These are phyloP conservation scores for Anastatus disparis DNA, from an alignment of 1,140 invertebrate genomes.

Conservation along the genomic window DNA sequence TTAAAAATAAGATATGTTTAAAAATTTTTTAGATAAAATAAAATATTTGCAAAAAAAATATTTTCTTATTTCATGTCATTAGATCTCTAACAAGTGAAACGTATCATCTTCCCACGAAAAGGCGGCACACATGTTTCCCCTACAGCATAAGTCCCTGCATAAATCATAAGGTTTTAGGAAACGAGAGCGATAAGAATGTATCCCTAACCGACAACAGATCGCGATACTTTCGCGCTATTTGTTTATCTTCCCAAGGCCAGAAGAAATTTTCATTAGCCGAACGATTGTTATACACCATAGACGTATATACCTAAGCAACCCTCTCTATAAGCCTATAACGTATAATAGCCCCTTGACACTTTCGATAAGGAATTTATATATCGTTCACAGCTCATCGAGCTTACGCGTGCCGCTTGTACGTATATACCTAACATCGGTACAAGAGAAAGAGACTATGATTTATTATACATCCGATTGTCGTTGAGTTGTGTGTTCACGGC, in stretches of 20 bases:
- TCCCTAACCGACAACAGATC: not conserved
- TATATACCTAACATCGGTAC: too few species aligned
- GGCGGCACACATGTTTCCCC: not conserved
- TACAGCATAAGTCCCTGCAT: not conserved
- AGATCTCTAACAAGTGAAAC: too few species aligned
- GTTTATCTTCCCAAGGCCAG: constrained; percentile 34
- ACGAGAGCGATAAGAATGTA: not conserved
- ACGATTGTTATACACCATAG: not conserved
- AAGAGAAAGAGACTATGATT: constrained; percentile 11
- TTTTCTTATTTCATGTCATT: too few species aligned
- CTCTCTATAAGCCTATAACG: too few species aligned
- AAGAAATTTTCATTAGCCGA: constrained; percentile 35
- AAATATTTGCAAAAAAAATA: too few species aligned
- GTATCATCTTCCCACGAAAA: constrained; percentile 29
- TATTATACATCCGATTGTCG: constrained; percentile 16
- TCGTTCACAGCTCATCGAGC: constrained; percentile 34
- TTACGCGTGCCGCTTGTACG: constrained; percentile 28
- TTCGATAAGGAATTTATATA: constrained; percentile 35
- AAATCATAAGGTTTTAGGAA: constrained; percentile 11
- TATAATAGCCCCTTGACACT: not conserved
- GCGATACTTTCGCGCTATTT: constrained; percentile 32
- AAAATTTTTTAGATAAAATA: too few species aligned
- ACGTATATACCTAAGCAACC: too few species aligned
- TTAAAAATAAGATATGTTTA: too few species aligned
- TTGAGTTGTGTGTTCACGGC: not conserved